Conservation (phyloP, 1,140 invertebrate species). For the Teleogryllus occipitalis region DNA sequence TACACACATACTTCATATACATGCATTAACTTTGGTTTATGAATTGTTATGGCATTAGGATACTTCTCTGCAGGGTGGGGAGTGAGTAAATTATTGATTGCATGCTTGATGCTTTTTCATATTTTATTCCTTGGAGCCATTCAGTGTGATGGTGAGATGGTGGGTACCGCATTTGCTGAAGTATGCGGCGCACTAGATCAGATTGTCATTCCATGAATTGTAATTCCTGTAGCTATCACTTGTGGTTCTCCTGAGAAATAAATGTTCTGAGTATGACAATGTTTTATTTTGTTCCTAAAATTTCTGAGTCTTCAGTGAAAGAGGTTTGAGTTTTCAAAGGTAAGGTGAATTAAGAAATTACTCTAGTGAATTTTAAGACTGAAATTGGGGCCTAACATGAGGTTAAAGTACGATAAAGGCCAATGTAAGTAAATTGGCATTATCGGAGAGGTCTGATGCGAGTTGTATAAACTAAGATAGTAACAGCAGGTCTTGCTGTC, state of each 20-base stretch:
- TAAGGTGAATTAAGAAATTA: too few species aligned
- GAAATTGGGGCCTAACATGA: too few species aligned
- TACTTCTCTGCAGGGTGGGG: background rate
- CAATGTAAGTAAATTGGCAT: too few species aligned
- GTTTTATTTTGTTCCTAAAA: background rate
- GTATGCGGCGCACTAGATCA: background rate
- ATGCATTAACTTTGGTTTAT: conserved; percentile 16
- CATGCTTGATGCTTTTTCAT: conserved; percentile 11
- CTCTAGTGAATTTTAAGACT: too few species aligned
- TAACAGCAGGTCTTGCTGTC: too few species aligned
- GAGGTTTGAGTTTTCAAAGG: too few species aligned
- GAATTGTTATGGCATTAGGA: background rate
- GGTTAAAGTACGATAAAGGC: too few species aligned
- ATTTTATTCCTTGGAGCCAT: conserved; percentile 7
- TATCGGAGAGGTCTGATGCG: too few species aligned
- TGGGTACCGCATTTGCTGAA: background rate
- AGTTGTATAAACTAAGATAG: too few species aligned
- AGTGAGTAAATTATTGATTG: background rate
- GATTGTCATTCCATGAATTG: conserved; percentile 20
- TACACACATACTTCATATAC: conserved; percentile 19
- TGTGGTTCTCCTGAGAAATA: conserved; percentile 19
- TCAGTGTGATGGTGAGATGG: background rate
- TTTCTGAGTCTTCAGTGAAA: too few species aligned
- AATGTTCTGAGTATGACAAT: conserved; percentile 19
- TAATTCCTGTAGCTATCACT: conserved; percentile 13